These are phyloP conservation scores for Leucophora obtusa DNA, from an alignment of 2,888 invertebrate species.

Conservation along the genomic window DNA sequence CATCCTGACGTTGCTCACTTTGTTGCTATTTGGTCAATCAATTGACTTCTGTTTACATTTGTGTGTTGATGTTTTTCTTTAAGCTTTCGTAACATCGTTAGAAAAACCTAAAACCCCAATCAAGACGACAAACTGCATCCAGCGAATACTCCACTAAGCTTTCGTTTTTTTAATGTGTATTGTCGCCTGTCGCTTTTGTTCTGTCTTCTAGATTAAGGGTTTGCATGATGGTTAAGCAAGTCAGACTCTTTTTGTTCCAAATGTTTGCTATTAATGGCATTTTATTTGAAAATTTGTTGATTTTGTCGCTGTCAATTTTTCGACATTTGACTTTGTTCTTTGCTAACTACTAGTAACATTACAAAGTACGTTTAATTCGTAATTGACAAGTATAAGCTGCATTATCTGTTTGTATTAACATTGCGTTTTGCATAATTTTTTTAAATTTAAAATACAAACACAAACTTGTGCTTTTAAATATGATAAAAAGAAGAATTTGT, in stretches of 20 bases:
- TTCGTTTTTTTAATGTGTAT: not conserved
- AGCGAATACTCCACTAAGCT: not conserved
- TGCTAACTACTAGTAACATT: conserved; percentile 7
- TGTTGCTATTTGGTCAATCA: conserved; percentile 60
- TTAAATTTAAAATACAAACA: not conserved
- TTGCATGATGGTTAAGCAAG: not conserved
- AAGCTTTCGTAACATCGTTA: conserved; percentile 23
- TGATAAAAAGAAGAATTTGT: too few relatives aligned
- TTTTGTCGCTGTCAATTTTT: not conserved
- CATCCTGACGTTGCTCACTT: conserved; percentile 30
- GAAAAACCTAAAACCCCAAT: not conserved
- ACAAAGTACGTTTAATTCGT: conserved; percentile 37
- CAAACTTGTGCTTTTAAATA: too few relatives aligned
- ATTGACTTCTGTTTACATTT: conserved; percentile 49
- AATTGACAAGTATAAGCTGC: conserved; percentile 50
- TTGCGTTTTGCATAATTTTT: conserved; percentile 40
- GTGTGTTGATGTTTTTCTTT: conserved; percentile 44
- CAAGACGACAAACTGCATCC: not conserved
- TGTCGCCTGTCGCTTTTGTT: not conserved
- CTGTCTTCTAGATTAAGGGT: not conserved
- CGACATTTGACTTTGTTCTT: not conserved
- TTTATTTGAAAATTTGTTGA: conserved; percentile 37
- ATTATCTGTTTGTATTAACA: conserved; percentile 53
- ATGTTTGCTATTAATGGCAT: conserved; percentile 3
- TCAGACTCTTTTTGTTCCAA: not conserved